Conservation (phyloP, 2,113 vertebrate genomes). For the Tretioscincus oriximinensis region DNA sequence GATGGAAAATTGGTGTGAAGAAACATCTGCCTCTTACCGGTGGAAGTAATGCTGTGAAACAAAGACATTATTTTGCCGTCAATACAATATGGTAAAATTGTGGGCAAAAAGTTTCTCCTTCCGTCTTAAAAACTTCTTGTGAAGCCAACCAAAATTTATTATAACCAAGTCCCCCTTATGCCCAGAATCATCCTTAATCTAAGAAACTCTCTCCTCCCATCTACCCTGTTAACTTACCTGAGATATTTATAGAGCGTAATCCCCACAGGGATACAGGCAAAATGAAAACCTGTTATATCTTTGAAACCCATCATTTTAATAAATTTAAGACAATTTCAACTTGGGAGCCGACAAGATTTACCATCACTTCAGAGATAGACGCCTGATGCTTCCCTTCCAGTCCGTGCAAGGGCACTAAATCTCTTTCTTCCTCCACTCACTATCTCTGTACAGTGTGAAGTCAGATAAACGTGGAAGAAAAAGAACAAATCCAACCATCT, state of each 20-base stretch:
- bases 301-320: conserved; percentile 32
- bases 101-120: neutral
- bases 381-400: conserved; percentile 12
- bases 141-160: conserved; percentile 8
- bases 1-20: neutral
- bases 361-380: conserved; percentile 26
- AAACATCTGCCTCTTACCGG: neutral
- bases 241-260: conserved; percentile 27
- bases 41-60: neutral
- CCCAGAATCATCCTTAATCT: conserved; percentile 9
- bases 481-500: neutral
- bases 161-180: conserved; percentile 17
- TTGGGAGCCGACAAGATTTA: conserved; percentile 27
- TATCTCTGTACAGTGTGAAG: conserved; percentile 17
- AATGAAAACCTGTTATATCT: conserved; percentile 28
- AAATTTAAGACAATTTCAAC: conserved; percentile 31
- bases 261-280: conserved; percentile 19
- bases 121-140: neutral
- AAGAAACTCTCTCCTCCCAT: conserved; percentile 5
- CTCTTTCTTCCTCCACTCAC: conserved; percentile 5
- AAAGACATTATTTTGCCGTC: neutral
- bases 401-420: conserved; percentile 12
- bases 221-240: neutral
- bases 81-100: neutral
- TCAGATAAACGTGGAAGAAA: neutral